Evolutionary conservation across 2,888 invertebrate genomes (phyloP), one percentile per base, ranked within the genome.

Genomic region (Cabera pusaria): DNA sequence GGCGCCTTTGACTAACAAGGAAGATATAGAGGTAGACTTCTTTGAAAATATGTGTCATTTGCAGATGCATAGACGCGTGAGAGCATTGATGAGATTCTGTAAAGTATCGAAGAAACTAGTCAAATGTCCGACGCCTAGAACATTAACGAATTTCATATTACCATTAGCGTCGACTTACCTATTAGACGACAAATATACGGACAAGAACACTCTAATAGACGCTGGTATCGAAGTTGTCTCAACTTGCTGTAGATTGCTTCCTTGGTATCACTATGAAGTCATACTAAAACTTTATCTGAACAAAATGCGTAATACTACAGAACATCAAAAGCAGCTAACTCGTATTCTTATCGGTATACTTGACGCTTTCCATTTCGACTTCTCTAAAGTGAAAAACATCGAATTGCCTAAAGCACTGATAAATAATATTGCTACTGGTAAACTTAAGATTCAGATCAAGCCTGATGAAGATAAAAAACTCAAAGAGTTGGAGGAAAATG

Each of bases 41-140:
- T 98, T 98, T 70, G 96, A 97, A 64, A 98, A 98, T 70, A 93
- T 98, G 64, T 92, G 93, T 11, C 98, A 99, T 82, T 77, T 96
- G 24, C 96, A 98, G 87, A 83, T 94, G 36, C 97, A 98, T 70
- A 91, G 97, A 43, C 93, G 96, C 64, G 94, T 95, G 0, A 91
- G 96, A 59, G 98, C 97, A 0, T 72, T 98, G 24, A 74, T 94
- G 6, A 95, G 94, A 60, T 94, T 96, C 64, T 92, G 92, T 43
- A 91, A 91, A 49, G 73, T 93, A 3, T 91, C 92, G 21, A 93
- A 90, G 64, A 91, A 91, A 9, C 76, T 92, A 43, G 81, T 73
- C 0, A 92, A 91, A 42, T 78, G 91, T 10, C 93, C 93, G 0
- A 92, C 92, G 48, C 87, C 93, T 0, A 91, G 93, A 52, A 94